Conservation (phyloP, 2,888 invertebrate genomes). For the Branchellion lobata region DNA sequence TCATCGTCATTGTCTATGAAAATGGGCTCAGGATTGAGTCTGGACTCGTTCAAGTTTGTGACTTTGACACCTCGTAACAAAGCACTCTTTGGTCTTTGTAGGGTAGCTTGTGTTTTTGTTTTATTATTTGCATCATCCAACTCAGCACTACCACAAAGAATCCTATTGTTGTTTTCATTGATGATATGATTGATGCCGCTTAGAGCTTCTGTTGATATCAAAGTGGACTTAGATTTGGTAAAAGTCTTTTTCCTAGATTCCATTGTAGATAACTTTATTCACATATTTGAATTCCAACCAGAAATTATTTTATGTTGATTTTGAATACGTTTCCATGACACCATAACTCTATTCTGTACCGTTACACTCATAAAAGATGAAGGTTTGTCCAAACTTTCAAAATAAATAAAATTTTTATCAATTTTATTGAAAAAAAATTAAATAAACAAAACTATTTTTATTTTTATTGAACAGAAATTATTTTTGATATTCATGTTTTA, state of each 20-base stretch:
- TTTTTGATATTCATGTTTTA: no score
- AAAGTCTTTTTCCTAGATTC: not conserved
- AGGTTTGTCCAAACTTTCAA: no score
- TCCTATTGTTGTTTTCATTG: not conserved
- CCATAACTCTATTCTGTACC: not conserved
- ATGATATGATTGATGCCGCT: not conserved
- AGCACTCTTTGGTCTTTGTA: slow-evolving; percentile 56
- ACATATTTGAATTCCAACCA: not conserved
- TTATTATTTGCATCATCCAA: no score
- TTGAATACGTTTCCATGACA: not conserved
- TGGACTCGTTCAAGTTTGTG: slow-evolving; percentile 58
- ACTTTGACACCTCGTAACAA: slow-evolving; percentile 61
- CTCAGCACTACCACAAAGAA: not conserved
- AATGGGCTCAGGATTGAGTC: slow-evolving; percentile 61
- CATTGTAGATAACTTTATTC: no score
- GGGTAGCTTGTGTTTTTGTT: not conserved
- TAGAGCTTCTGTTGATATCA: not conserved
- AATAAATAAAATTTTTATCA: no score
- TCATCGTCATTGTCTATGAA: slow-evolving; percentile 59
- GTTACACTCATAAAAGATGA: no score
- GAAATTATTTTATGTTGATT: not conserved
- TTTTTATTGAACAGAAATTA: no score
- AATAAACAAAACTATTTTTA: no score
- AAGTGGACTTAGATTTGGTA: not conserved
- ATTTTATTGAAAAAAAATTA: no score